Conservation (phyloP, 2,113 vertebrate species). For the Anhinga rufa region DNA sequence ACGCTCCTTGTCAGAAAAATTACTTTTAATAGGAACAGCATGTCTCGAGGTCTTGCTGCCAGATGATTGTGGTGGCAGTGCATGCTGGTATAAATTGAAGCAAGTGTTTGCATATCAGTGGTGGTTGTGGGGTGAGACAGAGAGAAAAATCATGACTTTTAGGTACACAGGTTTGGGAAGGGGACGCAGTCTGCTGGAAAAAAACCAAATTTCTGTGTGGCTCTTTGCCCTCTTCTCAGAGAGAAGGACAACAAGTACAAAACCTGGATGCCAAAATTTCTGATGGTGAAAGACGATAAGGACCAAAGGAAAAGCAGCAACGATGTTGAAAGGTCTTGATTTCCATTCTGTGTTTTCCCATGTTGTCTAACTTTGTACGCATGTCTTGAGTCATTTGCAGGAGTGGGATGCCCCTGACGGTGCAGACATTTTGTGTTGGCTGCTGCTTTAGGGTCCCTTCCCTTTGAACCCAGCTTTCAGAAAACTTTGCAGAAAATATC, state of each 20-base stretch:
- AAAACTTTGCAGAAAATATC: neutral
- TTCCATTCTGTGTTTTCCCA: neutral
- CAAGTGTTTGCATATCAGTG: neutral
- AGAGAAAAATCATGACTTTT: neutral
- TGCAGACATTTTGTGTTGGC: neutral
- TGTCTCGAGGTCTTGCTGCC: neutral
- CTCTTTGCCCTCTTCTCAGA: constrained; percentile 53
- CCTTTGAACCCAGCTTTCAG: neutral
- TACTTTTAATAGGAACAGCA: constrained; percentile 26
- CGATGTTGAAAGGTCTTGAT: constrained; percentile 6
- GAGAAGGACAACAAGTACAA: constrained; percentile 75
- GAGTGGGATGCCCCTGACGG: neutral
- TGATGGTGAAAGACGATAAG: constrained; percentile 54
- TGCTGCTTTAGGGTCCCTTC: neutral
- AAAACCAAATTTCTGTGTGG: neutral
- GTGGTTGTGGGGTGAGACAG: neutral
- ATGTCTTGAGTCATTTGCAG: fast-evolving
- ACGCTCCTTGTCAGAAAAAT: constrained; percentile 44
- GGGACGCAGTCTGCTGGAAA: neutral
- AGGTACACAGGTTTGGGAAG: neutral
- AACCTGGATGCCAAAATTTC: constrained; percentile 75
- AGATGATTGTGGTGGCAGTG: neutral
- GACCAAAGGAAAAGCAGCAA: neutral
- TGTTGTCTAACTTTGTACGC: neutral
- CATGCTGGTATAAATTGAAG: neutral